Evolutionary conservation across 2,888 invertebrate genomes (phyloP).

Genomic region (Ophioninae sp.): DNA sequence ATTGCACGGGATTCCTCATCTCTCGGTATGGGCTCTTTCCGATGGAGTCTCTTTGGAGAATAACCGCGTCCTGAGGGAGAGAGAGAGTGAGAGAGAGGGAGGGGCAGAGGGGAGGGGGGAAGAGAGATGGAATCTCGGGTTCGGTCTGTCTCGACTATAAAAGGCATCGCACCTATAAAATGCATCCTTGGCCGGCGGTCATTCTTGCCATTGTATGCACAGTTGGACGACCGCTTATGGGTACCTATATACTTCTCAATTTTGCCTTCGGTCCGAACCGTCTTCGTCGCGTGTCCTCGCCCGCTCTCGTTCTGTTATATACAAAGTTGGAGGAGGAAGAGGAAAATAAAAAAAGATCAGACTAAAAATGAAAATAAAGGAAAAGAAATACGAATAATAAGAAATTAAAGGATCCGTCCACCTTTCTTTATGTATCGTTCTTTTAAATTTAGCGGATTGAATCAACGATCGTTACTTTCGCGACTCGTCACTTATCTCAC

Average conservation of each 20-base stretch:
- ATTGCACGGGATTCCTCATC: conserved; percentile 81
- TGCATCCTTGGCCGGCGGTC: conserved; percentile 80
- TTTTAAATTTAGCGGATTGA: conserved; percentile 26
- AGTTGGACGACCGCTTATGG: conserved; percentile 56
- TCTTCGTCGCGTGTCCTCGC: conserved; percentile 45
- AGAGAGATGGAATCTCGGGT: conserved; percentile 25
- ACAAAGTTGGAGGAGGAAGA: conserved; percentile 26
- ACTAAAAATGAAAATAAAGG: too few relatives aligned
- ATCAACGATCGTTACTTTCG: too few relatives aligned
- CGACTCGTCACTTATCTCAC: conserved; percentile 3
- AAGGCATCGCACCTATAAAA: conserved; percentile 81
- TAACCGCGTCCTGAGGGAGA: conserved; percentile 42
- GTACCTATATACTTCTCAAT: conserved; percentile 46
- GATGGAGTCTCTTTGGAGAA: conserved; percentile 74
- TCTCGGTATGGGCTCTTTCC: conserved; percentile 54
- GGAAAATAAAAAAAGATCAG: too few relatives aligned
- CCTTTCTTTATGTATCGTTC: too few relatives aligned
- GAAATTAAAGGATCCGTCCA: conserved; percentile 25
- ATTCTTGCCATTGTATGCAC: conserved; percentile 77
- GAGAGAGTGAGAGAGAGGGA: conserved; percentile 6
- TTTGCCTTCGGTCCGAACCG: conserved; percentile 13
- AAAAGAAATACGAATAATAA: too few relatives aligned
- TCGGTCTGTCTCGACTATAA: conserved; percentile 77
- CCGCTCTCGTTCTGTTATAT: neutral
- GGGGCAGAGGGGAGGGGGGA: conserved; percentile 29